A percentile compares a stretch with the other conserved stretches of the same genome.
Conservation (phyloP, 92 coral and sea anemone species). For the Montipora capitata region DNA sequence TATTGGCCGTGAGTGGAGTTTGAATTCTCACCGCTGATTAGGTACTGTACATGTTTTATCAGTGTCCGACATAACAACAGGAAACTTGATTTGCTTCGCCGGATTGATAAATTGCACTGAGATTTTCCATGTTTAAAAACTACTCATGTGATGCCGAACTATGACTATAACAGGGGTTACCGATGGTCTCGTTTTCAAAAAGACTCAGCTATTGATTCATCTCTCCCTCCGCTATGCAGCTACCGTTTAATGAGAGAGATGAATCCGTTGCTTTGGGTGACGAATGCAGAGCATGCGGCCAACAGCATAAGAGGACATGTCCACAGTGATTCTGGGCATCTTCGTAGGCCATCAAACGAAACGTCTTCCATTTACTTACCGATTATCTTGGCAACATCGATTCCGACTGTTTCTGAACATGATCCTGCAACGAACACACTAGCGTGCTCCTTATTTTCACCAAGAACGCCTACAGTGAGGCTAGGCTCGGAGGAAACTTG, state of each 20-base stretch:
- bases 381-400: constrained; percentile 8
- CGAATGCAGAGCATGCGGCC: constrained; percentile 61
- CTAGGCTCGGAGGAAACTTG: not conserved
- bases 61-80: too few species aligned
- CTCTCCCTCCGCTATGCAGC: constrained; percentile 72
- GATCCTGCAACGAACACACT: not conserved
- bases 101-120: not conserved
- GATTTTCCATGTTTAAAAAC: not conserved
- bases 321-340: constrained; percentile 2
- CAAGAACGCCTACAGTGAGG: constrained; percentile 19
- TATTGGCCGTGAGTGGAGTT: not conserved
- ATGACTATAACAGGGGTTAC: constrained; percentile 87
- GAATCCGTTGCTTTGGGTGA: constrained; percentile 56
- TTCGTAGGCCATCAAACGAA: not conserved
- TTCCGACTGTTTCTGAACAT: constrained; percentile 14
- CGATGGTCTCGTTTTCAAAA: constrained; percentile 85
- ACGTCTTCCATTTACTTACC: constrained; percentile 33
- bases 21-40: not conserved
- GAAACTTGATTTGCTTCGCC: not conserved
- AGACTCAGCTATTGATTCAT: constrained; percentile 69
- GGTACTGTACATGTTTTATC: not conserved
- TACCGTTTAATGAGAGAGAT: constrained; percentile 72
- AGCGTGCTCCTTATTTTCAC: constrained; percentile 15
- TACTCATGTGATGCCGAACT: constrained; percentile 69
- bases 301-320: constrained; percentile 37